Conservation (phyloP, 2,113 vertebrate genomes). For the Psephotus haematonotus region DNA sequence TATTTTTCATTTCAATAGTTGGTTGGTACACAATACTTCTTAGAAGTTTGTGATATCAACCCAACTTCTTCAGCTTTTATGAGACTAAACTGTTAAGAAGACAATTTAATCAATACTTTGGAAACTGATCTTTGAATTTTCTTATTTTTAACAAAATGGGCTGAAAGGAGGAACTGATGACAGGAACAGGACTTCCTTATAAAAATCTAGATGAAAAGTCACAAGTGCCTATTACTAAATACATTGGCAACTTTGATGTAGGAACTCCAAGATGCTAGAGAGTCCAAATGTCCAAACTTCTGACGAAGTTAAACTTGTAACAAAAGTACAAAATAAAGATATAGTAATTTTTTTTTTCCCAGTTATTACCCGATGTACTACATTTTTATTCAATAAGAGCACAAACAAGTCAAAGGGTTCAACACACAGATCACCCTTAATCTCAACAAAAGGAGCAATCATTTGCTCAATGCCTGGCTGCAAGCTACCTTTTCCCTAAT, state of each 20-base stretch:
- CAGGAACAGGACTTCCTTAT: conserved; percentile 2
- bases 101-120: neutral
- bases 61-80: neutral
- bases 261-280: neutral
- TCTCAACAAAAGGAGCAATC: neutral
- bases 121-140: neutral
- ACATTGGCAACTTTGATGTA: neutral
- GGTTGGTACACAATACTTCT: neutral
- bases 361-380: neutral
- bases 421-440: neutral
- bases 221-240: neutral
- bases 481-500: neutral
- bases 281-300: neutral
- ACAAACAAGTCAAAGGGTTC: neutral
- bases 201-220: conserved; percentile 12
- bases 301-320: neutral
- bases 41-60: neutral
- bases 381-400: neutral
- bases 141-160: neutral
- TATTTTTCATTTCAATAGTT: neutral
- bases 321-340: neutral
- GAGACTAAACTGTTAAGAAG: neutral
- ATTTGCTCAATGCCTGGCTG: neutral
- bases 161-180: neutral
- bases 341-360: neutral